These are phyloP conservation scores for Ctenodactylus gundi DNA, from an alignment of 2,113 vertebrate species.

Conservation along the genomic window DNA sequence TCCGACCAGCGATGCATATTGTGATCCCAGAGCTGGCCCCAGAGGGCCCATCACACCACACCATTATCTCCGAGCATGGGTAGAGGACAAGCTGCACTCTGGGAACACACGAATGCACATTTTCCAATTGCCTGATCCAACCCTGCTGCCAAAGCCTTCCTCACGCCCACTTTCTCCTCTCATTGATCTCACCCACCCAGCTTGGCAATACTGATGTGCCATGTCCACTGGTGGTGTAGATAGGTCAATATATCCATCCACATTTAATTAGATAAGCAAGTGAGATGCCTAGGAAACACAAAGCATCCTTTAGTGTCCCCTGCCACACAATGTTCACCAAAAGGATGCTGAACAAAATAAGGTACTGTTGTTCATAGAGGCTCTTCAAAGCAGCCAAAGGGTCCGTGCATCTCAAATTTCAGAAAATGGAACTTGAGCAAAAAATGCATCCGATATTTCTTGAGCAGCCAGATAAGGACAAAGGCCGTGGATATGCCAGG, in stretches of 20 bases:
- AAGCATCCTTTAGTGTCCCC: neutral
- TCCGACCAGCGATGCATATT: conserved; percentile 43
- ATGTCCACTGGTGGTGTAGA: neutral
- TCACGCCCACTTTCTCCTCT: neutral
- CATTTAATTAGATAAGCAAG: neutral
- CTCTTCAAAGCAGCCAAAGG: neutral
- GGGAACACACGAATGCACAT: neutral
- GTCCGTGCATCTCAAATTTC: neutral
- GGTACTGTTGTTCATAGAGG: neutral
- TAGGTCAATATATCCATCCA: neutral
- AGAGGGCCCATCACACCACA: neutral
- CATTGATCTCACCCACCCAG: neutral
- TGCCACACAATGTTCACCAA: neutral
- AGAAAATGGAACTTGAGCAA: neutral
- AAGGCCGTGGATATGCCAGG: neutral
- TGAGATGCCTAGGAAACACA: neutral
- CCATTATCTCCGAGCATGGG: neutral
- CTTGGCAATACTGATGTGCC: neutral
- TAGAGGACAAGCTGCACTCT: neutral
- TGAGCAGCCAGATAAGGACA: neutral
- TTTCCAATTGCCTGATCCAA: neutral
- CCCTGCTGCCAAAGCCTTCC: neutral
- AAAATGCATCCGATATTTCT: neutral
- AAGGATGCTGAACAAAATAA: neutral
- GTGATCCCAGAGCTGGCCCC: neutral